Evolutionary conservation across 30 jellyfish, hydroid and myxozoan genomes (phyloP).

Genomic region (Hydractinia symbiolongicarpus): DNA sequence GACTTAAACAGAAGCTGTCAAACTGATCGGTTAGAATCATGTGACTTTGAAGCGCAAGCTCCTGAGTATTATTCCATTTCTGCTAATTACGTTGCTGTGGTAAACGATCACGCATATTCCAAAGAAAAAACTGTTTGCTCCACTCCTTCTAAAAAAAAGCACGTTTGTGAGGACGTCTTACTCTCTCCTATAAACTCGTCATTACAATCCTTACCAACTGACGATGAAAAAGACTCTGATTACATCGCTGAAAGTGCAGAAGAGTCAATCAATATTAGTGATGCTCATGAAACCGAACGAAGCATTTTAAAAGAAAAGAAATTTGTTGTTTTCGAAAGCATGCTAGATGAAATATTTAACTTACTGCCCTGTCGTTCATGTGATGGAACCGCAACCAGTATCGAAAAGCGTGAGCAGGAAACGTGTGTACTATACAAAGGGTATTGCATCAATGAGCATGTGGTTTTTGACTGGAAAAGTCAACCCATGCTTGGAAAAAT

Average conservation of each 20-base stretch:
- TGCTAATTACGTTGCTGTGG: conserved; percentile 1
- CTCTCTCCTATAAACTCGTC: conserved; percentile 7
- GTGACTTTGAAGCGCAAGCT: neutral
- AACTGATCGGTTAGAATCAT: conserved; percentile 6
- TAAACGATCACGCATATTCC: neutral
- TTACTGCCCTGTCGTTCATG: neutral
- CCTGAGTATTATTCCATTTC: neutral
- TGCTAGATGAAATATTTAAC: neutral
- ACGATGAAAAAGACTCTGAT: neutral
- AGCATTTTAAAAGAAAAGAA: neutral
- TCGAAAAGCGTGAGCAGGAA: conserved; percentile 5
- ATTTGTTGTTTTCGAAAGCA: conserved; percentile 6
- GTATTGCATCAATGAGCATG: too few relatives aligned
- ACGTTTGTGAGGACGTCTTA: neutral
- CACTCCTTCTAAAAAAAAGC: neutral
- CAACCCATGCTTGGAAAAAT: conserved; percentile 16
- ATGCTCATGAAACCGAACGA: neutral
- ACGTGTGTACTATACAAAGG: neutral
- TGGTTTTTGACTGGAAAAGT: too few relatives aligned
- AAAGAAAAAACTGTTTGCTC: neutral
- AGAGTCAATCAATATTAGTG: neutral
- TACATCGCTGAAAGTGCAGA: neutral
- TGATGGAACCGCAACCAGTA: neutral
- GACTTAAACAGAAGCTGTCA: neutral
- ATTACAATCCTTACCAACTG: neutral